Percentiles rank a stretch among this genome's conserved stretches.
Conservation (phyloP, 2,113 vertebrate genomes). For the Micromys minutus region DNA sequence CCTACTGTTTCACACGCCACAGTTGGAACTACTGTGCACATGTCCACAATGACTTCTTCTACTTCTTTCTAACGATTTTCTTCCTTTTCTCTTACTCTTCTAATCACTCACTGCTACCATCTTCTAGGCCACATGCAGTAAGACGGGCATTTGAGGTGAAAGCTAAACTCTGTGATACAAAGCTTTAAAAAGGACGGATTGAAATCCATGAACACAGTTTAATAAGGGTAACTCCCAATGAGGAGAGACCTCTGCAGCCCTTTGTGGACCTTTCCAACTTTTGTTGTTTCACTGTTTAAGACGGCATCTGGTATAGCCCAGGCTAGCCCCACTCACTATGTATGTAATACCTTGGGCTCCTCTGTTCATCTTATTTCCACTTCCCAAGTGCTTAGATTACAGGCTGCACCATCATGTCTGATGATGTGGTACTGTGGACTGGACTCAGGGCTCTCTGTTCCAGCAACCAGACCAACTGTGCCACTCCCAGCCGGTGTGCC, state of each 20-base stretch:
- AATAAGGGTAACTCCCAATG: slow-evolving; percentile 37
- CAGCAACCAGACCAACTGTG: neutral
- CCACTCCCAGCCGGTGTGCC: neutral
- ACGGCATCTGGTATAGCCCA: neutral
- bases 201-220: slow-evolving; percentile 18
- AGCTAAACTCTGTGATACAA: neutral
- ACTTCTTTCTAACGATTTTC: neutral
- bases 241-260: neutral
- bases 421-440: neutral
- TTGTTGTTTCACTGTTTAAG: neutral
- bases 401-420: neutral
- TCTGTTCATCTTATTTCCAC: neutral
- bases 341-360: neutral
- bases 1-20: neutral
- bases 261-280: neutral
- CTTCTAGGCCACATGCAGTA: neutral
- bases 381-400: neutral
- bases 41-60: neutral
- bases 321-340: neutral
- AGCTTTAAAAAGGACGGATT: slow-evolving; percentile 19
- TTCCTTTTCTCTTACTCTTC: neutral
- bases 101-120: slow-evolving; percentile 25
- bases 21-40: neutral
- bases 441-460: neutral
- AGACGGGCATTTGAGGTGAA: slow-evolving; percentile 8